Evolutionary conservation across 2,888 invertebrate species (phyloP).

Genomic region (Arrhopalites spinosus): DNA sequence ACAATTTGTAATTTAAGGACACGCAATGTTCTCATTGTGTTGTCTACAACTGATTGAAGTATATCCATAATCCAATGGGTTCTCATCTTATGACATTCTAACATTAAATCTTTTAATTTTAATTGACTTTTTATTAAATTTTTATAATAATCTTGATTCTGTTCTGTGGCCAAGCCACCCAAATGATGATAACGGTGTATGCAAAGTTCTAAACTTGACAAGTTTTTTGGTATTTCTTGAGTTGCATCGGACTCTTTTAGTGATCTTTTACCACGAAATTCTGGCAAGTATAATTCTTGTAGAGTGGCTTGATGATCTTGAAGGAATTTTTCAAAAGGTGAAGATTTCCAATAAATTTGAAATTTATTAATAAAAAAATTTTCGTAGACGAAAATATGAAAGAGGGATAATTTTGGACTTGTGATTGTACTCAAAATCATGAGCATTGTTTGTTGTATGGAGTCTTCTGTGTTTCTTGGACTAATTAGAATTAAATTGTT

Average conservation of each 20-base stretch:
- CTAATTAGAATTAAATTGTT: background rate
- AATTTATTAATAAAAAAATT: conserved; percentile 12
- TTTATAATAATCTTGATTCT: conserved; percentile 18
- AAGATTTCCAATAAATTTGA: conserved; percentile 9
- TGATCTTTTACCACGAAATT: conserved; percentile 22
- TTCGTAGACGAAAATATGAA: conserved; percentile 23
- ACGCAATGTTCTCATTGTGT: background rate
- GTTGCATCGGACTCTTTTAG: background rate
- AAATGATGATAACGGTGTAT: conserved; percentile 18
- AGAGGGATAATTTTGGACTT: conserved; percentile 12
- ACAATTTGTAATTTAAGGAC: conserved; percentile 21
- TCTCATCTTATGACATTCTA: conserved; percentile 28
- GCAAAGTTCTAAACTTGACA: conserved; percentile 6
- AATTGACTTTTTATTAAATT: conserved; percentile 4
- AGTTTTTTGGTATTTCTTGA: background rate
- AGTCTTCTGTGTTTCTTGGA: background rate
- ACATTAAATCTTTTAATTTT: background rate
- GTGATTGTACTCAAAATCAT: conserved; percentile 6
- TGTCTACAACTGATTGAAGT: background rate
- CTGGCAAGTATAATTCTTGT: conserved; percentile 17
- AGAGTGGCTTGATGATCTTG: conserved; percentile 11
- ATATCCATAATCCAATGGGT: conserved; percentile 10
- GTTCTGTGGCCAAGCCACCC: conserved; percentile 2
- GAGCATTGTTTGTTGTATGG: conserved; percentile 10
- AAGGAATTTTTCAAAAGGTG: conserved; percentile 16